Percentiles rank a stretch among this genome's conserved stretches.
These are phyloP conservation scores for Torymus aiolomorphi DNA, from an alignment of 2,888 invertebrate species.

Conservation along the genomic window DNA sequence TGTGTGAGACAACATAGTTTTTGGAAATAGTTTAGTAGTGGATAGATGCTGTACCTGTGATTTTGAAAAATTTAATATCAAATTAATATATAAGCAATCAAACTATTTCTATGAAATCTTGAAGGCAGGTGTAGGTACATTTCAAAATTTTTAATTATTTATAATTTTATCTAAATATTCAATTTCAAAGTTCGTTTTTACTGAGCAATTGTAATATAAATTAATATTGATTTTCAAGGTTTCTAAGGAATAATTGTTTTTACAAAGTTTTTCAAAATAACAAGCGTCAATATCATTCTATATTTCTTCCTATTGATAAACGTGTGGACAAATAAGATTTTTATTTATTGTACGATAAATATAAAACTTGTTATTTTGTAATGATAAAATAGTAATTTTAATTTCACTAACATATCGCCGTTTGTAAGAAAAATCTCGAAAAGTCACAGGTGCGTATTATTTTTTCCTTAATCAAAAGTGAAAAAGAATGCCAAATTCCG, in stretches of 20 bases:
- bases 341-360: no score
- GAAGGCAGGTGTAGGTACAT: conserved; percentile 46
- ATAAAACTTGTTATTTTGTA: not conserved
- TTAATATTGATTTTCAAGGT: conserved; percentile 34
- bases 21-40: no score
- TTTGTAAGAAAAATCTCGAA: conserved; percentile 20
- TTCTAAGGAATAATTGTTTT: conserved; percentile 30
- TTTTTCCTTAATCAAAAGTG: not conserved
- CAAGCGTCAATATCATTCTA: no score
- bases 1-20: no score
- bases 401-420: not conserved
- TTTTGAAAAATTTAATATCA: conserved; percentile 31
- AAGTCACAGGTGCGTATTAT: conserved; percentile 28
- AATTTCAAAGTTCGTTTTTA: not conserved
- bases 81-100: not conserved
- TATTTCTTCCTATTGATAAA: no score
- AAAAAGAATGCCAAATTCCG: not conserved
- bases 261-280: no score
- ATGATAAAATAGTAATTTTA: not conserved
- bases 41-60: conserved; percentile 15
- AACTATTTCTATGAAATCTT: conserved; percentile 47
- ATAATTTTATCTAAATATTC: not conserved
- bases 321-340: no score
- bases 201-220: no score
- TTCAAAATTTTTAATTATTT: conserved; percentile 8